Percentiles rank a stretch among this genome's conserved stretches.
Conservation (phyloP, 2,888 invertebrate species). For the Lapara coniferarum region DNA sequence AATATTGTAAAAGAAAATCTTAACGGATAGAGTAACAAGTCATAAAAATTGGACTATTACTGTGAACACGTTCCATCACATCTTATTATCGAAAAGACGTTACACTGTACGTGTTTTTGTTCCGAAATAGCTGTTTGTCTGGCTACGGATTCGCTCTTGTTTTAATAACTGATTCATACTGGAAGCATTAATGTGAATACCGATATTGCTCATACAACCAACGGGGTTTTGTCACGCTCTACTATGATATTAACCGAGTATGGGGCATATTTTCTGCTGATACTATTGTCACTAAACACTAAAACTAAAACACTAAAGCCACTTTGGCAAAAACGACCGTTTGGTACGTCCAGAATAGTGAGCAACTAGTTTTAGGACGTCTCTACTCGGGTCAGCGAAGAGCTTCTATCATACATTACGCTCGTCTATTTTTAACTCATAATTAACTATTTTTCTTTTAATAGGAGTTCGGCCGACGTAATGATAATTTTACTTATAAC, state of each 20-base stretch:
- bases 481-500: background rate
- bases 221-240: background rate
- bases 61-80: slow-evolving; percentile 53
- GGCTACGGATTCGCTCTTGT: slow-evolving; percentile 45
- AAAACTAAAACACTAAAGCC: no score
- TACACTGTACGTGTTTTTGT: slow-evolving; percentile 57
- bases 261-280: no score
- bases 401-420: slow-evolving; percentile 9
- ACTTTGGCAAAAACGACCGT: background rate
- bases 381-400: background rate
- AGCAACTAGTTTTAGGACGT: slow-evolving; percentile 10
- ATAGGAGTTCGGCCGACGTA: slow-evolving; percentile 8
- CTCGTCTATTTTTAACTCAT: slow-evolving; percentile 6
- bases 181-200: slow-evolving; percentile 27
- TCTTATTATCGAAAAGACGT: slow-evolving; percentile 65
- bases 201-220: background rate
- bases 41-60: slow-evolving; percentile 48
- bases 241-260: background rate
- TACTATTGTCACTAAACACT: no score
- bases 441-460: slow-evolving; percentile 17
- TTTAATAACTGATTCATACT: slow-evolving; percentile 36
- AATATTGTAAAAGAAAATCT: slow-evolving; percentile 30
- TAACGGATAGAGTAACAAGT: slow-evolving; percentile 33
- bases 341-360: background rate
- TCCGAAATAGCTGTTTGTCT: slow-evolving; percentile 50